Evolutionary conservation across 2,797 vertebrate genomes (phyloP).

Genomic region (Oryzias sinensis): DNA sequence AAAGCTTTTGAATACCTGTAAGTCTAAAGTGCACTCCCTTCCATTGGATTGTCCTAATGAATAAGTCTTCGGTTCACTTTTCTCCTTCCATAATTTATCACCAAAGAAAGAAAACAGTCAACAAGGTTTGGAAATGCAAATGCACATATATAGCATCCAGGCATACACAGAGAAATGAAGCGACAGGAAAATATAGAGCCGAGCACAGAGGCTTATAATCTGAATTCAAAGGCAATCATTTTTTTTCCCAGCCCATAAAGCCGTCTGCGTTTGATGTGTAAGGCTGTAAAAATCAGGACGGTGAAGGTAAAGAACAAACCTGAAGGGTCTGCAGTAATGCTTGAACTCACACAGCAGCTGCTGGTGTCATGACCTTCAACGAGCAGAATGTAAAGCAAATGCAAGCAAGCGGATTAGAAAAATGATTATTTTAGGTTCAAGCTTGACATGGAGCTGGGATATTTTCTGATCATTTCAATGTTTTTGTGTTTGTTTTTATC

Average conservation of each 20-base stretch:
- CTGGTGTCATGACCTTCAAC: slow-evolving; percentile 25
- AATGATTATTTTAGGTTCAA: neutral
- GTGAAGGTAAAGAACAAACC: slow-evolving; percentile 53
- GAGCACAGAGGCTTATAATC: slow-evolving; percentile 55
- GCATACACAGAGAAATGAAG: slow-evolving; percentile 12
- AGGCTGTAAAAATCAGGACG: slow-evolving; percentile 55
- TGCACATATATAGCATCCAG: neutral
- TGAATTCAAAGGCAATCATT: slow-evolving; percentile 72
- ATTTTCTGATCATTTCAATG: neutral
- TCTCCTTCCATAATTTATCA: too few relatives aligned
- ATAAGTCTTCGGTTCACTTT: too few relatives aligned
- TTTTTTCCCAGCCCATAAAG: slow-evolving; percentile 74
- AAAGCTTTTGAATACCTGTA: too few relatives aligned
- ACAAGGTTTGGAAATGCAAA: too few relatives aligned
- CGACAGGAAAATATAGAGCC: slow-evolving; percentile 35
- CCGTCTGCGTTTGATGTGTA: slow-evolving; percentile 55
- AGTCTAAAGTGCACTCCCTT: too few relatives aligned
- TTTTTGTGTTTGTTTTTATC: slow-evolving; percentile 4
- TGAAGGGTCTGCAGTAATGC: slow-evolving; percentile 23
- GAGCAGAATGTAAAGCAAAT: neutral
- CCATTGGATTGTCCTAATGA: too few relatives aligned
- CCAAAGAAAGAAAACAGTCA: too few relatives aligned
- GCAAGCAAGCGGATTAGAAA: neutral
- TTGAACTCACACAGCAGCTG: slow-evolving; percentile 24
- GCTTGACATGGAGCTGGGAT: neutral